Conservation (phyloP, 2,888 invertebrate genomes). For the Acrobasis consociella region DNA sequence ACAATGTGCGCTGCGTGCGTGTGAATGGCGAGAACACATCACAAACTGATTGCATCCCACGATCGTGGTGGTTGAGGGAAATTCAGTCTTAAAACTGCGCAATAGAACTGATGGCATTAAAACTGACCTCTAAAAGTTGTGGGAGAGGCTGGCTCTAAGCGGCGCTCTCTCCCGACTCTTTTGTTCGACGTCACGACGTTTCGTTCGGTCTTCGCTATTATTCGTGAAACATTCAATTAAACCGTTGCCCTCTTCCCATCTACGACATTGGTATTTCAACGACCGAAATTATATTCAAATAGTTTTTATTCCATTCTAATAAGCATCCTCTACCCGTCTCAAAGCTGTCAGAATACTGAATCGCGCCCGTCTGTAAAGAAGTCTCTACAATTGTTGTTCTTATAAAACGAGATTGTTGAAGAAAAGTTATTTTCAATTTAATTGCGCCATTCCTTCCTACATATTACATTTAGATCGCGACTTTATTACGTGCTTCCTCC, state of each 20-base stretch:
- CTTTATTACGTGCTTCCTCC: too few relatives aligned
- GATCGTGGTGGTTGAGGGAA: constrained; percentile 13
- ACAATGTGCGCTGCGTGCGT: constrained; percentile 60
- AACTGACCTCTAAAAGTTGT: constrained; percentile 14
- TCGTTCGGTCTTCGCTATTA: constrained; percentile 38
- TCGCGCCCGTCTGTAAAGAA: constrained; percentile 3
- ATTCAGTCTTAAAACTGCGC: constrained; percentile 26
- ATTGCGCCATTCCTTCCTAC: neutral
- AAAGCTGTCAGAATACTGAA: constrained; percentile 24
- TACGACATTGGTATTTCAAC: constrained; percentile 37
- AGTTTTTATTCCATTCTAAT: constrained; percentile 24
- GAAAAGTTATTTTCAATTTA: constrained; percentile 10
- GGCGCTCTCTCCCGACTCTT: constrained; percentile 39
- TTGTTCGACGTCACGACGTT: constrained; percentile 41
- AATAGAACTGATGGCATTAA: constrained; percentile 24
- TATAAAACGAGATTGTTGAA: constrained; percentile 13
- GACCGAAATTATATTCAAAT: constrained; percentile 30
- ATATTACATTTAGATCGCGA: too few relatives aligned
- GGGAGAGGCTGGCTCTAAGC: constrained; percentile 29
- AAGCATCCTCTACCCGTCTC: constrained; percentile 25
- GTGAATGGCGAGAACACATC: constrained; percentile 41
- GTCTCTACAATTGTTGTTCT: constrained; percentile 4
- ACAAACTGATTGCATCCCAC: constrained; percentile 24
- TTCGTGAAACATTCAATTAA: constrained; percentile 44
- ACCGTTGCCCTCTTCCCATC: constrained; percentile 33